These are phyloP conservation scores for Ctenoplectra terminalis DNA, from an alignment of 1,140 invertebrate species.

Conservation along the genomic window DNA sequence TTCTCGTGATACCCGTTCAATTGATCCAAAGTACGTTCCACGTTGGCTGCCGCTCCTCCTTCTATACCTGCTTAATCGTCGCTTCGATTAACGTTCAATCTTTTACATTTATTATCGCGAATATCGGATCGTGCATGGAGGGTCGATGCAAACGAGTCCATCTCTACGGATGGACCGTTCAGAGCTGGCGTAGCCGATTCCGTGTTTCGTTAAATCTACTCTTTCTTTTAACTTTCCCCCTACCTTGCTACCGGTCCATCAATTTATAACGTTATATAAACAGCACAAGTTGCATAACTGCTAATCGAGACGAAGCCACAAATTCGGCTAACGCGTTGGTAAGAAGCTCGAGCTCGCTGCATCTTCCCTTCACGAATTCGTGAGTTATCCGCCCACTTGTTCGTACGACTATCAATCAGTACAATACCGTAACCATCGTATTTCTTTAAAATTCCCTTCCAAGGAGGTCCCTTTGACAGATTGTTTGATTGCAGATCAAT, in stretches of 20 bases:
- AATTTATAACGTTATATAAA: too few species aligned
- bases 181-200: background rate
- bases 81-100: constrained; percentile 12
- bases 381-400: constrained; percentile 86
- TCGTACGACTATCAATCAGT: constrained; percentile 84
- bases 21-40: constrained; percentile 92
- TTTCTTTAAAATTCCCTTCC: constrained; percentile 95
- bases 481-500: constrained; percentile 91
- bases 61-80: constrained; percentile 77
- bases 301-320: too few species aligned
- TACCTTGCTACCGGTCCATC: too few species aligned
- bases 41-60: constrained; percentile 87
- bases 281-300: too few species aligned
- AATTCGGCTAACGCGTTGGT: background rate
- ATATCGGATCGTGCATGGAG: constrained; percentile 19
- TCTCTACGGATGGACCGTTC: background rate
- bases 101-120: background rate
- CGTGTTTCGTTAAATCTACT: too few species aligned
- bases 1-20: constrained; percentile 97
- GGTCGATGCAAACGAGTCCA: constrained; percentile 29
- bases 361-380: constrained; percentile 82
- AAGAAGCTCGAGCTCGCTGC: constrained; percentile 16
- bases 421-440: constrained; percentile 89
- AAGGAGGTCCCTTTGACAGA: constrained; percentile 88
- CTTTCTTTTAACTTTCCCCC: too few species aligned